These are phyloP conservation scores for Spheniscus humboldti DNA, from an alignment of 2,797 vertebrate species.

Conservation along the genomic window DNA sequence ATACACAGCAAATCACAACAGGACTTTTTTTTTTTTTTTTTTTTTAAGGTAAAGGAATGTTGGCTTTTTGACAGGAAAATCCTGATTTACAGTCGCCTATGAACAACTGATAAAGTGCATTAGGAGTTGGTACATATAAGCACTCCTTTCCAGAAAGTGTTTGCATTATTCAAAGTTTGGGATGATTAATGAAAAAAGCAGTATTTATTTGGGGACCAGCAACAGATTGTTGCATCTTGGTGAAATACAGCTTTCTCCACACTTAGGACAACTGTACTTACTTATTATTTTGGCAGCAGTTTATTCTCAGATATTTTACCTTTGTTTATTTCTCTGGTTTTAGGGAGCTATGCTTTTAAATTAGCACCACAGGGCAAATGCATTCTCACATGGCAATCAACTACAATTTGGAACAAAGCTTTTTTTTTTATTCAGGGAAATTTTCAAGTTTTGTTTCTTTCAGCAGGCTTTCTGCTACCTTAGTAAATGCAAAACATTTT, in stretches of 20 bases:
- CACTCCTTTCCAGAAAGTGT: not conserved
- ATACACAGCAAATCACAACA: not conserved
- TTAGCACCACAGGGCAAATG: not conserved
- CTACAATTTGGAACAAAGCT: not conserved
- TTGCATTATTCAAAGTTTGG: slow-evolving; percentile 17
- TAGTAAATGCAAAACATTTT: not conserved
- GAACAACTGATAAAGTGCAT: not conserved
- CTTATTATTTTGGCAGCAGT: not conserved
- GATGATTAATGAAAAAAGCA: not conserved
- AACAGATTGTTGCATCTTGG: not conserved
- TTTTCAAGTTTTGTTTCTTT: not conserved
- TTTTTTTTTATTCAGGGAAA: not conserved
- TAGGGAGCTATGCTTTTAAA: slow-evolving; percentile 17
- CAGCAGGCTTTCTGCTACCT: not conserved
- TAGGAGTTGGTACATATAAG: not conserved
- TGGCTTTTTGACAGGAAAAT: not conserved
- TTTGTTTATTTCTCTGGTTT: not conserved
- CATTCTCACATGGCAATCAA: not conserved
- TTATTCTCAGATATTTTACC: not conserved
- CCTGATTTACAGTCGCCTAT: not conserved
- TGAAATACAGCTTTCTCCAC: not conserved
- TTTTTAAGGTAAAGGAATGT: not conserved
- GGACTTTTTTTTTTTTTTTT: not conserved
- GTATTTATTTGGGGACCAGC: not conserved
- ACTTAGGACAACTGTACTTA: not conserved